These are phyloP conservation scores for Rhynchomys soricoides DNA, from an alignment of 2,113 vertebrate genomes.

Conservation along the genomic window DNA sequence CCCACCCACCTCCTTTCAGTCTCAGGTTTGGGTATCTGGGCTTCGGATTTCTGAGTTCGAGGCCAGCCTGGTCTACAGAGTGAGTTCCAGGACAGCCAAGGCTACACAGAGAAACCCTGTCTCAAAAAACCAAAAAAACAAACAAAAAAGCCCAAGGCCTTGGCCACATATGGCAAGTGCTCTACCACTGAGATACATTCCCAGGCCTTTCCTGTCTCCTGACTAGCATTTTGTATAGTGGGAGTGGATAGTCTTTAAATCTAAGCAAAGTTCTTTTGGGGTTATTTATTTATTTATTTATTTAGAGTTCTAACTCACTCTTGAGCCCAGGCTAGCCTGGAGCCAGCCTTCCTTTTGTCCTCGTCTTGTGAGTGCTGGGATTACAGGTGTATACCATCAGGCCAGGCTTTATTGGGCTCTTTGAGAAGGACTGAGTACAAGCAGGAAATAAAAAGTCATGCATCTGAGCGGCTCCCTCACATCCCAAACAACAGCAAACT, in stretches of 20 bases:
- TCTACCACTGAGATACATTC: neutral
- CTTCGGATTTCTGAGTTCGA: no score
- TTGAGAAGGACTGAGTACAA: neutral
- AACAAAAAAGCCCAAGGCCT: neutral
- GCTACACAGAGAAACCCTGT: no score
- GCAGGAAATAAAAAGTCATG: neutral
- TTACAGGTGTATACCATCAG: neutral
- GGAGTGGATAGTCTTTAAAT: neutral
- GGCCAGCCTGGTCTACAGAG: no score
- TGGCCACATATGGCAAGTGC: neutral
- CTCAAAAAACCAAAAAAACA: no score
- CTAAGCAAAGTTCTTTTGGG: conserved; percentile 31
- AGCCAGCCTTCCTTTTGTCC: neutral
- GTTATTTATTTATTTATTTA: neutral
- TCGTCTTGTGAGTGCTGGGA: neutral
- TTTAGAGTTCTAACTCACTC: neutral
- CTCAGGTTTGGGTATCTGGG: neutral
- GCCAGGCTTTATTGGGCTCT: neutral
- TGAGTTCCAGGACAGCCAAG: no score
- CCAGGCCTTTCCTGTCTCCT: neutral
- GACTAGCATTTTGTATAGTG: neutral
- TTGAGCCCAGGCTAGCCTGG: neutral
- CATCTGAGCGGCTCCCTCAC: neutral
- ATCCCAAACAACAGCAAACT: neutral
- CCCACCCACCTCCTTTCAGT: neutral